Evolutionary conservation across 2,113 vertebrate species (phyloP).

Genomic region (Antechinus stuartii): DNA sequence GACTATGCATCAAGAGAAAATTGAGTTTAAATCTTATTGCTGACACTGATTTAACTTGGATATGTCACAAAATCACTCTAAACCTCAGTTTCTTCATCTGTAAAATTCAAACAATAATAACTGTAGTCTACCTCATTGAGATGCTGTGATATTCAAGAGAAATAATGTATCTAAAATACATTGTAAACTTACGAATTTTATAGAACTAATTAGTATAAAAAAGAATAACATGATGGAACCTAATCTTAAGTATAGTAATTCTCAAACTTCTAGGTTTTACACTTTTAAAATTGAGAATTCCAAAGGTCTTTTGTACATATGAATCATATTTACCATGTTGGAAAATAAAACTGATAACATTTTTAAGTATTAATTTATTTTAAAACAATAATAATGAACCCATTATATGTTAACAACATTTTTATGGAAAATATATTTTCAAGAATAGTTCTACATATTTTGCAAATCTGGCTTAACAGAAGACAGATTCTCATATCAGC

Average conservation of each 20-base stretch:
- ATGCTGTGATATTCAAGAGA: neutral
- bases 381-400: neutral
- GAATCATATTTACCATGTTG: neutral
- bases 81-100: neutral
- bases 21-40: neutral
- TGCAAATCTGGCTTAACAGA: neutral
- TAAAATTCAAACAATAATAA: neutral
- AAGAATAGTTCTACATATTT: neutral
- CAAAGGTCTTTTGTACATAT: neutral
- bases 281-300: neutral
- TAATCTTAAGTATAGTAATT: neutral
- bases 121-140: neutral
- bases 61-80: neutral
- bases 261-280: neutral
- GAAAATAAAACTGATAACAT: neutral
- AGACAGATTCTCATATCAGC: neutral
- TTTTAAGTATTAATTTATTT: neutral
- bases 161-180: neutral
- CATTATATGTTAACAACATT: neutral
- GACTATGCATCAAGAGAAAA: neutral
- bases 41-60: neutral
- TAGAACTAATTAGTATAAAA: neutral
- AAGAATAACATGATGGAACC: neutral
- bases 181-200: neutral
- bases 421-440: neutral